A percentile compares a stretch with the other conserved stretches of the same genome.
Evolutionary conservation across 2,888 invertebrate genomes (phyloP).

Genomic region (Chalcosyrphus nemorum): DNA sequence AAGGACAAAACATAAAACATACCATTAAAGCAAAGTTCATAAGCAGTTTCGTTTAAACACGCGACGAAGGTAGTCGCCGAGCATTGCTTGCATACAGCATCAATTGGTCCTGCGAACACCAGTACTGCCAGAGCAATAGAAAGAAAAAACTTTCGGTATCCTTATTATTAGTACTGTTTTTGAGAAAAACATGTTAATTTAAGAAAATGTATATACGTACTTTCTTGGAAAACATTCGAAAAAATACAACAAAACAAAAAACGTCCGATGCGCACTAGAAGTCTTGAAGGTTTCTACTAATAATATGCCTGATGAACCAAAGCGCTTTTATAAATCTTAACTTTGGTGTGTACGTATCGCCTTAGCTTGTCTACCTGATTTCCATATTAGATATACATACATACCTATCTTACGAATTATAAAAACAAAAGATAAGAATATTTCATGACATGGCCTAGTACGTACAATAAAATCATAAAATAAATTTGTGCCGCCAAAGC

Average conservation of each 20-base stretch:
- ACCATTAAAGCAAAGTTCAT: neutral
- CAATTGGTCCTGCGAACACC: neutral
- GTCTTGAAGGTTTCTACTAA: neutral
- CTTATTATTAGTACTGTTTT: too few relatives aligned
- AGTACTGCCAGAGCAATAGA: neutral
- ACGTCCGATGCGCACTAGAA: neutral
- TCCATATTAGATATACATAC: neutral
- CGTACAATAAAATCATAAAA: too few relatives aligned
- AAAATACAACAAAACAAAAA: neutral
- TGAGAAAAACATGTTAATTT: neutral
- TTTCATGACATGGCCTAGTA: neutral
- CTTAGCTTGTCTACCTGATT: neutral
- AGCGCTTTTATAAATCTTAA: neutral
- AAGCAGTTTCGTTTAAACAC: slow-evolving; percentile 30
- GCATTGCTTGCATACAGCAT: neutral
- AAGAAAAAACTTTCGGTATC: neutral
- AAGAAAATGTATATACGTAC: neutral
- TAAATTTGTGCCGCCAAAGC: neutral
- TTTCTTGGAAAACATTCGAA: neutral
- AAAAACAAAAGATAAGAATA: neutral
- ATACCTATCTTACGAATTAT: neutral
- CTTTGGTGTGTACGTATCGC: neutral
- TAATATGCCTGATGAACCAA: neutral
- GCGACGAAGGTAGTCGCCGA: neutral
- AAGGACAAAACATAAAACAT: too few relatives aligned